phyloP scores from a whole-genome alignment of 2,888 invertebrate genomes.

The Eristalis intricaria region DNA sequence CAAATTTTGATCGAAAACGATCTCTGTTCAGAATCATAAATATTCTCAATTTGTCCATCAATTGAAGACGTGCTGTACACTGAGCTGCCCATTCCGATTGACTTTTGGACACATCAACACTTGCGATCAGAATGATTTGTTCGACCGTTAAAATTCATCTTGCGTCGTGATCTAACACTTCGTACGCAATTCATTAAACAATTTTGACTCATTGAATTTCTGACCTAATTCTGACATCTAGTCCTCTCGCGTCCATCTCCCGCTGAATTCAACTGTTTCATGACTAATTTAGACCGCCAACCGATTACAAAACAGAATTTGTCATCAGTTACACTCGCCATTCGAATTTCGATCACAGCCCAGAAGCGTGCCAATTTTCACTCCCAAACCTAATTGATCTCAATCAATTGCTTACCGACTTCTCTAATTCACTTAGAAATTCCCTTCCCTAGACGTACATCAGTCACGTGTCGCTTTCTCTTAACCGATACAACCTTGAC shows the following conservation, averaged over 20 bases:
- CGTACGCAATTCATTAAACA: not conserved
- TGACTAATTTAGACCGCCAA: not conserved
- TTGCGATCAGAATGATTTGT: too few species aligned
- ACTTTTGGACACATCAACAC: too few species aligned
- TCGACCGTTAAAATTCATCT: too few species aligned
- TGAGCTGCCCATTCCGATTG: too few species aligned
- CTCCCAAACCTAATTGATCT: not conserved
- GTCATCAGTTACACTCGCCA: not conserved
- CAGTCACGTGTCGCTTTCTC: not conserved
- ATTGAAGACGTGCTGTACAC: not conserved
- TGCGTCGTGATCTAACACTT: too few species aligned
- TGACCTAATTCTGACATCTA: not conserved
- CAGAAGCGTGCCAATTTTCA: not conserved
- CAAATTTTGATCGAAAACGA: not conserved
- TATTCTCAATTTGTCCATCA: not conserved
- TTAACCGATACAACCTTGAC: constrained; percentile 21
- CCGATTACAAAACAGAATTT: not conserved
- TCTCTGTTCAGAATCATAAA: not conserved
- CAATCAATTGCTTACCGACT: not conserved
- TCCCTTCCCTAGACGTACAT: too few species aligned
- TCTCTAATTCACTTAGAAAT: not conserved
- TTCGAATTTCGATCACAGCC: not conserved
- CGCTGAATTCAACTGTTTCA: not conserved
- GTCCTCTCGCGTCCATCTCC: not conserved
- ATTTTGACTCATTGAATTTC: not conserved